phyloP scores from a whole-genome alignment of 1,140 invertebrate genomes.

The Globodera ellingtonae region DNA sequence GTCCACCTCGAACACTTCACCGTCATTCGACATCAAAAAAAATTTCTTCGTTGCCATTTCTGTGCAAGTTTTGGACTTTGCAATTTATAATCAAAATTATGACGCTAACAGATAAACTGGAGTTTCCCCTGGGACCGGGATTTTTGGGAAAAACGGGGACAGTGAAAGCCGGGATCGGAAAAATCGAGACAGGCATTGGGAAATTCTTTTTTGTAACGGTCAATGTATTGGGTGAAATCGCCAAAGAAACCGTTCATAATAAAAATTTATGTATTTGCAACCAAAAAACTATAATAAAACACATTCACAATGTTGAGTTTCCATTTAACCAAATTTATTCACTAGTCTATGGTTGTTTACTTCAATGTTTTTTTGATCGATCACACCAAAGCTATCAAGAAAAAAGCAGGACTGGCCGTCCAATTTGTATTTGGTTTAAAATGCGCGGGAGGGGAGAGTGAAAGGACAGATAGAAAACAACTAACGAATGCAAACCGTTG shows the following conservation, averaged over 20 bases:
- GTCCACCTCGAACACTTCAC: slow-evolving; percentile 93
- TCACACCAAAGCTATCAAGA: neutral
- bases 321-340: neutral
- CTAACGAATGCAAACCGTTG: neutral
- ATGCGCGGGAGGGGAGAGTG: neutral
- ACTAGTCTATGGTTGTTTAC: neutral
- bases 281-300: neutral
- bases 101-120: too few species aligned
- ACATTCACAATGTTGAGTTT: neutral
- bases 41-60: neutral
- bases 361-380: neutral
- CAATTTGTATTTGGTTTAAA: neutral
- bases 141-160: too few species aligned
- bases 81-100: too few species aligned
- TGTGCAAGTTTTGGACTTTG: too few species aligned
- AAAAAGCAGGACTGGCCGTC: neutral
- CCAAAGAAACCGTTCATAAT: too few species aligned
- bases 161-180: too few species aligned
- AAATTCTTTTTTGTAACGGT: too few species aligned
- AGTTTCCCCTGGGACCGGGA: too few species aligned
- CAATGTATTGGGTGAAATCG: too few species aligned
- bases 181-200: too few species aligned
- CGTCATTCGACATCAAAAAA: slow-evolving; percentile 71
- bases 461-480: neutral
- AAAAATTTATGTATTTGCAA: too few species aligned